Evolutionary conservation across 2,113 vertebrate genomes (phyloP).

Genomic region (Stegastes partitus): DNA sequence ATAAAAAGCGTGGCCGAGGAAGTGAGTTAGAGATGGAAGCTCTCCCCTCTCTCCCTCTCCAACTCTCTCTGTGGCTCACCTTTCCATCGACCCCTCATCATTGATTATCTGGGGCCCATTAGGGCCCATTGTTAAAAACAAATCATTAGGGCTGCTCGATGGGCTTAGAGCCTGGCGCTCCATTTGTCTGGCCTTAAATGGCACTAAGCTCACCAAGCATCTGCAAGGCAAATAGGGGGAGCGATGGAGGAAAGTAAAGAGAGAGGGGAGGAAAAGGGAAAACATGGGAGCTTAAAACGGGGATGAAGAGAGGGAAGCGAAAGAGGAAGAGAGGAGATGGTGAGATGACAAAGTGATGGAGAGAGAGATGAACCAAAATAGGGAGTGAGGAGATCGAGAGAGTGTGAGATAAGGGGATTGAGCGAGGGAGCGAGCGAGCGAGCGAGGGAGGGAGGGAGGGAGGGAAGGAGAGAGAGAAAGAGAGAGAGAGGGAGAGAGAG

Average conservation of each 20-base stretch:
- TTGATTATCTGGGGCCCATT: constrained; percentile 97
- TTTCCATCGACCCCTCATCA: constrained; percentile 93
- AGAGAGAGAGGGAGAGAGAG: constrained; percentile 52
- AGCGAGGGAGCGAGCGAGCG: constrained; percentile 55
- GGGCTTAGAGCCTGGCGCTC: constrained; percentile 90
- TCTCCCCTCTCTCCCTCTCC: constrained; percentile 32
- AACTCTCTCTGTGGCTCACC: constrained; percentile 82
- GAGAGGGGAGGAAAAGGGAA: constrained; percentile 37
- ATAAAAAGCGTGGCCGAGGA: constrained; percentile 48
- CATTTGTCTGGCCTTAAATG: constrained; percentile 95
- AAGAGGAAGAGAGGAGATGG: constrained; percentile 61
- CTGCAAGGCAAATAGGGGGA: constrained; percentile 87
- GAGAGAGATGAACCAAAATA: constrained; percentile 64
- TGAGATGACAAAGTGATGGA: constrained; percentile 23
- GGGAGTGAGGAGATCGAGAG: constrained; percentile 66
- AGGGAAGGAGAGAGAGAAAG: constrained; percentile 32
- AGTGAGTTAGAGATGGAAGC: constrained; percentile 52
- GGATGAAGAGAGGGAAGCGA: constrained; percentile 57
- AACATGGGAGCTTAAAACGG: constrained; percentile 62
- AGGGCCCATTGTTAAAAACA: constrained; percentile 97
- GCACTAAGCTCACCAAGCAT: constrained; percentile 90
- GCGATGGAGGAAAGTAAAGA: constrained; percentile 40
- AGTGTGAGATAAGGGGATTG: constrained; percentile 67
- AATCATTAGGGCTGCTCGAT: constrained; percentile 90
- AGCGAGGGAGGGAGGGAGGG: constrained; percentile 36